A percentile compares a stretch with the other conserved stretches of the same genome.
Conservation (phyloP, 2,797 vertebrate species). For the Alcedo quadribrachys region DNA sequence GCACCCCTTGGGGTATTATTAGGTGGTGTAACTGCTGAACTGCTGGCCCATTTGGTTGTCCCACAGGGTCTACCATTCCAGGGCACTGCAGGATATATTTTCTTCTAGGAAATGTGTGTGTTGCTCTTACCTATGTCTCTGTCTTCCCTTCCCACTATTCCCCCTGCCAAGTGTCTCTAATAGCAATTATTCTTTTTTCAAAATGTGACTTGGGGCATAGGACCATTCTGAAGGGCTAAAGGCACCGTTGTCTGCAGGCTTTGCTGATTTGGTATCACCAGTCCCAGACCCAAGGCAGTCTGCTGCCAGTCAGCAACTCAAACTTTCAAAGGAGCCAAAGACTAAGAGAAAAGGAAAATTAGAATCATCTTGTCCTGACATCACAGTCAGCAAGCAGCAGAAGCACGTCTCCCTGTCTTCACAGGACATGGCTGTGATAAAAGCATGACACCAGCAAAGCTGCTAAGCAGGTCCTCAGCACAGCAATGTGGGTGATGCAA, state of each 20-base stretch:
- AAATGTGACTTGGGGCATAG: background rate
- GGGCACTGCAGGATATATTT: background rate
- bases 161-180: background rate
- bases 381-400: background rate
- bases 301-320: background rate
- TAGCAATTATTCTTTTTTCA: background rate
- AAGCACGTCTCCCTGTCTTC: background rate
- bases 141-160: background rate
- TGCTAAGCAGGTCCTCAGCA: background rate
- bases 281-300: background rate
- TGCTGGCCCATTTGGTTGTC: background rate
- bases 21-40: background rate
- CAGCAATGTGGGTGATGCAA: background rate
- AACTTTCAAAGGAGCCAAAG: background rate
- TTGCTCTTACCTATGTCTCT: background rate
- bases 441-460: background rate
- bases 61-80: background rate
- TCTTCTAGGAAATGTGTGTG: background rate
- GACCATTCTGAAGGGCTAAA: background rate
- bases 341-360: background rate
- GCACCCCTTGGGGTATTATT: background rate
- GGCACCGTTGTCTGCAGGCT: background rate
- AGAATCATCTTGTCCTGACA: background rate
- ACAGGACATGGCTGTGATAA: background rate
- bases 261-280: background rate